Percentiles rank a stretch among this genome's conserved stretches.
Evolutionary conservation across 2,888 invertebrate genomes (phyloP).

Genomic region (Chymomyza fuscimana): DNA sequence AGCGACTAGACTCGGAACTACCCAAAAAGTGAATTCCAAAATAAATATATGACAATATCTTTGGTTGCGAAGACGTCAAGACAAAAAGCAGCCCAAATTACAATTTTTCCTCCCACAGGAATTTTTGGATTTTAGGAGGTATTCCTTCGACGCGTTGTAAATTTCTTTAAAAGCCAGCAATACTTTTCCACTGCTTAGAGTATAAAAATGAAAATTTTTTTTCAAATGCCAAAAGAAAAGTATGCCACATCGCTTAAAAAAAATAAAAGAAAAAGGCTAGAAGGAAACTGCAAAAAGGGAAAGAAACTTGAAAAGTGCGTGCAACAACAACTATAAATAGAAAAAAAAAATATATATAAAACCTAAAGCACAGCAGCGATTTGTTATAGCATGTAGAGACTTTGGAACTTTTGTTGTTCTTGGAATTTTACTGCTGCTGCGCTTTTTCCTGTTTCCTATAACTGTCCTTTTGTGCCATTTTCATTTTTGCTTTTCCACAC

Average conservation of each 20-base stretch:
- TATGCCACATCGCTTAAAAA: not conserved
- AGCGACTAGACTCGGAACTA: no score
- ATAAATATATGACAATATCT: no score
- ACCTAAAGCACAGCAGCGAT: slow-evolving; percentile 1
- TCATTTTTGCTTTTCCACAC: slow-evolving; percentile 1
- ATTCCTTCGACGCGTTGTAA: not conserved
- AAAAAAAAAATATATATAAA: not conserved
- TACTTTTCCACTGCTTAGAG: not conserved
- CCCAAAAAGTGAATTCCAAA: no score
- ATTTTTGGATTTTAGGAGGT: no score
- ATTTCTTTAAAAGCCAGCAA: not conserved
- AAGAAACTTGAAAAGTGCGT: slow-evolving; percentile 1
- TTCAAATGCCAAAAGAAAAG: not conserved
- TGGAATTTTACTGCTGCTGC: slow-evolving; percentile 9
- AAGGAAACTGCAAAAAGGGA: not conserved
- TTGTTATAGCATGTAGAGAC: not conserved
- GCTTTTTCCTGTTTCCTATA: slow-evolving; percentile 7
- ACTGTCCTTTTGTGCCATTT: slow-evolving; percentile 19
- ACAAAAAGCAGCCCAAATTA: no score
- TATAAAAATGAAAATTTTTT: not conserved
- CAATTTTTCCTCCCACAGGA: no score
- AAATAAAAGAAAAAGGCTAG: not conserved
- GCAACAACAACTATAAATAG: not conserved
- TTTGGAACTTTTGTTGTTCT: slow-evolving; percentile 15
- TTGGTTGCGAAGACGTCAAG: no score